Percentiles rank a stretch among this genome's conserved stretches.
Evolutionary conservation across 2,797 vertebrate species (phyloP).

Genomic region (Semotilus atromaculatus): DNA sequence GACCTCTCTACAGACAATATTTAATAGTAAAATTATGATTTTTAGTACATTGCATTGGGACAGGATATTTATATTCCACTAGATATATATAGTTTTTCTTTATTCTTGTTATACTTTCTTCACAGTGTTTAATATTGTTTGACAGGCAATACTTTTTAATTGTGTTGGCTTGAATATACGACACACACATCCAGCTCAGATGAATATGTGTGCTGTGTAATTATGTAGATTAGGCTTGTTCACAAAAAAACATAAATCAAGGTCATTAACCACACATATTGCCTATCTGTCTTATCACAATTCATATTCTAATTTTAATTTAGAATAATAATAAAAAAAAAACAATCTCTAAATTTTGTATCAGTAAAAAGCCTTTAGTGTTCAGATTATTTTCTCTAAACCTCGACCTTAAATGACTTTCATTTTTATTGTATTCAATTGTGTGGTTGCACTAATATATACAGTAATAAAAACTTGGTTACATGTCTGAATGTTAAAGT

Average conservation of each 20-base stretch:
- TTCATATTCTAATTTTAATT: neutral
- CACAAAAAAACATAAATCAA: neutral
- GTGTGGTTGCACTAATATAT: neutral
- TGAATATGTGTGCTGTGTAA: neutral
- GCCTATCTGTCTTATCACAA: constrained; percentile 1
- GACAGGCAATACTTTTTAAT: neutral
- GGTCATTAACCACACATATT: neutral
- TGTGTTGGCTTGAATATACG: neutral
- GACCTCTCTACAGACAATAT: neutral
- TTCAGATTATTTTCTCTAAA: neutral
- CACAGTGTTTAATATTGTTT: neutral
- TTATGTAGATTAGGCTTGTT: neutral
- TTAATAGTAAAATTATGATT: neutral
- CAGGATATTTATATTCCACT: neutral
- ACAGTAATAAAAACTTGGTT: neutral
- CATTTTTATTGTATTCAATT: neutral
- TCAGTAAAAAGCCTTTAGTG: neutral
- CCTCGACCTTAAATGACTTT: neutral
- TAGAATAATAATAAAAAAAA: neutral
- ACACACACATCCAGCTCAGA: neutral
- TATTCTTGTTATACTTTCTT: neutral
- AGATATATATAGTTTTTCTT: neutral
- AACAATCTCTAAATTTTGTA: neutral
- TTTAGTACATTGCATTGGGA: neutral
- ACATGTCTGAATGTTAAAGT: neutral